Base-by-base conservation (phyloP, 1,140 invertebrate genomes). In the Drosophila subpulchrella region DNA sequence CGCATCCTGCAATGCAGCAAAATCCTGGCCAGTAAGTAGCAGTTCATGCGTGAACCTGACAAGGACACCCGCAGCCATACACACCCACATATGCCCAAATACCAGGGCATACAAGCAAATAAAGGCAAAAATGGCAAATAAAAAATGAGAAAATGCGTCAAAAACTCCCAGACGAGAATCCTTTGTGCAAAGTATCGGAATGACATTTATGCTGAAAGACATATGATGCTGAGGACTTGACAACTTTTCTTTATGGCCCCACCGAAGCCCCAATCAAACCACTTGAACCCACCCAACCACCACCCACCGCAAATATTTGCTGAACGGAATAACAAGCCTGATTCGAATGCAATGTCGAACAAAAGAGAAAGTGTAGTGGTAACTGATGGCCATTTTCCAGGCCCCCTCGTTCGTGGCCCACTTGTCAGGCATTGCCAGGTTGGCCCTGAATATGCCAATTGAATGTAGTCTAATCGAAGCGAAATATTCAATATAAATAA, bases 401-500 rank as follows among this genome's bases (percentile, higher is more conserved):
- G 20, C 17, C 63, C 59, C 60, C 44, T 39, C 48, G 60, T 76
- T 75, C 56, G 57, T 36, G 60, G 65, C 65, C 65, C 60, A 68
- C 65, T 68, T 66, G 61, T 46, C 60, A 44, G 53, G 60, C 42
- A 71, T 46, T 50, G 56, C 32, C 51, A 47, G 20, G 59, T 42
- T 59, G 73, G 50, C 60, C 63, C 66, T 77, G 81, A 72, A 30
- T n/a, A 59, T 81, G 81, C 39, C 60, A 59, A 47, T 75, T 78
- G 48, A 39, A 72, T 61, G 66, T 48, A 44, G 73, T 70, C 76
- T 88, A 88, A 88, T 84, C 84, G 85, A 84, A 89, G 65, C 74
- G 75, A 67, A 88, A 89, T 89, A 81, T 84, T 89, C 74, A 78
- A 78, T 81, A 70, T 84, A 78, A 89, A 89, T 89, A 89, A 89